Evolutionary conservation across 2,113 vertebrate genomes (phyloP).

Genomic region (Oryzias celebensis): DNA sequence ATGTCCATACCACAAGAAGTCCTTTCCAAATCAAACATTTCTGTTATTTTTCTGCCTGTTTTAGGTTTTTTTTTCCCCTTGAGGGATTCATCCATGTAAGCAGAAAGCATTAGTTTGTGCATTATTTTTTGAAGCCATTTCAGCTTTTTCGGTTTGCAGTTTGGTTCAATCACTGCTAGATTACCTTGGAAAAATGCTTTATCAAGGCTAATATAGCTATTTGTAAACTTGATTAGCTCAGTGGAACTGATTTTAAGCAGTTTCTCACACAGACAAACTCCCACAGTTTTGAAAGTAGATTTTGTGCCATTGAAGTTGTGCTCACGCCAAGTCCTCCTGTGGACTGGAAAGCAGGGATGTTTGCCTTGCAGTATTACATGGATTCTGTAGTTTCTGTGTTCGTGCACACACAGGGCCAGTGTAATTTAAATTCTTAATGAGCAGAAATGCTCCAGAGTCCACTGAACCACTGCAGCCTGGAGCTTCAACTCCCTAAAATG

Average conservation of each 20-base stretch:
- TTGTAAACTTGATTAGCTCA: neutral
- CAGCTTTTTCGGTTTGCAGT: constrained; percentile 1
- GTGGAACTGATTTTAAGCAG: neutral
- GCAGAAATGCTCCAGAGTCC: too few species aligned
- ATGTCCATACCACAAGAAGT: constrained; percentile 54
- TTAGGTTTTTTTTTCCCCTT: neutral
- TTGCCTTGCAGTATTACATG: neutral
- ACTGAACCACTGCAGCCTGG: too few species aligned
- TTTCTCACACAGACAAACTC: neutral
- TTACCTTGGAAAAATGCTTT: neutral
- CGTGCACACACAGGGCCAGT: neutral
- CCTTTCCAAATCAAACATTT: constrained; percentile 36
- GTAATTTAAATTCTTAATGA: neutral
- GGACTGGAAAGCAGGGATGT: neutral
- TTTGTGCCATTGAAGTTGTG: neutral
- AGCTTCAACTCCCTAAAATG: too few species aligned
- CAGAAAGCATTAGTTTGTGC: neutral
- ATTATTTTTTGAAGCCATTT: constrained; percentile 5
- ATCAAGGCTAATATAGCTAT: neutral
- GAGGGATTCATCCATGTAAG: constrained; percentile 15
- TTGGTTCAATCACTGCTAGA: neutral
- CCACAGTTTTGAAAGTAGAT: neutral
- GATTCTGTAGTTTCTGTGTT: neutral
- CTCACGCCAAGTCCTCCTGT: neutral
- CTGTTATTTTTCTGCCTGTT: constrained; percentile 33